Evolutionary conservation across 2,888 invertebrate species (phyloP), one percentile per base, ranked within the genome.

Genomic region (Macrosoma leucophasiata): DNA sequence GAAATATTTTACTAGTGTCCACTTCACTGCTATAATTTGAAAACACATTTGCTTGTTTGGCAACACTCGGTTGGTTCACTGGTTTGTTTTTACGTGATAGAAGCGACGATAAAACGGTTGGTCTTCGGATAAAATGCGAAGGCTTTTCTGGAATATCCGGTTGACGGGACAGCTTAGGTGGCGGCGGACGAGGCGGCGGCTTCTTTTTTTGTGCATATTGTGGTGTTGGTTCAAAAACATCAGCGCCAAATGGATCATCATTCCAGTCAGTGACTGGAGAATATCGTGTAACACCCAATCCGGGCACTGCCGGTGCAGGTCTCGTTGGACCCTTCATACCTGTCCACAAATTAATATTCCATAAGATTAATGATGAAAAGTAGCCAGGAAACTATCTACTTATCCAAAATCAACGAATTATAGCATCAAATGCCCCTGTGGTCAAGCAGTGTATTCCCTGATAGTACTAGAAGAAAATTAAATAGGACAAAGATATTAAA

Each of bases 131-230:
- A 43, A 84, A 88, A 70, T 73, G 88, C 51, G 78, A 78, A 51
- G 86, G 87, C 61, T 77, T 88, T 46, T 51, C 69, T 51, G 67
- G 85, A 38, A 74, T 42, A 51, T 78, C 86, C 43, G 67, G 74
- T 33, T 71, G 71, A 50, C 59, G 78, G 13, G 41, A 55, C 7
- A 61, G 51, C 38, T 87, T 65, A 2, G 91, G 91, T 41, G 91
- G 91, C 33, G 91, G 91, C 3, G 91, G 91, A 18, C 91, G 73
- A 3, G 91, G 91, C 3, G 91, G 91, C 17, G 91, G 90, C 60
- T 89, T 89, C 57, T 89, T 91, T 63, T 89, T 91, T 43, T 86
- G 86, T 12, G 62, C 52, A 43, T 56, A 66, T 33, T 77, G 60
- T 27, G 79, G 77, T 20, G 62, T 68, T 17, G 81, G 77, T 36